phyloP scores from a whole-genome alignment of 2,113 vertebrate species.

The Heptranchias perlo region DNA sequence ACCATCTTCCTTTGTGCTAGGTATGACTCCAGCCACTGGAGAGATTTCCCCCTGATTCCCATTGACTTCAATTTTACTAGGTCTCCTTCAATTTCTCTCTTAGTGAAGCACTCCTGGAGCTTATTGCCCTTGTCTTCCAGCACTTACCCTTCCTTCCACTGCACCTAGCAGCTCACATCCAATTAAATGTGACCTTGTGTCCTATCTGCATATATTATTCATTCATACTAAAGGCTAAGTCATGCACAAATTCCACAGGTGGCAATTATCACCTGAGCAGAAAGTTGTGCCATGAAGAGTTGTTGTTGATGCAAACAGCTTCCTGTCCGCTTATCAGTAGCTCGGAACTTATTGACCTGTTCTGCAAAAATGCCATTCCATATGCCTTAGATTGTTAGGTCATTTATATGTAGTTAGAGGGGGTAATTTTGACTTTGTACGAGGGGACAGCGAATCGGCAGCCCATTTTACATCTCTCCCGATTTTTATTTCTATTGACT shows the following conservation, averaged over 20 bases:
- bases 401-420: neutral
- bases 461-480: neutral
- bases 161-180: neutral
- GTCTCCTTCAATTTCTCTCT: neutral
- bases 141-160: neutral
- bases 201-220: neutral
- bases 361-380: neutral
- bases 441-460: neutral
- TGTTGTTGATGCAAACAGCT: neutral
- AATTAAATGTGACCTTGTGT: neutral
- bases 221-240: neutral
- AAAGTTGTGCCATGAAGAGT: neutral
- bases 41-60: too few species aligned
- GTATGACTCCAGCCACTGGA: too few species aligned
- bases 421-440: neutral
- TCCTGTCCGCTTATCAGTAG: neutral
- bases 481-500: neutral
- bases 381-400: neutral
- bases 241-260: neutral
- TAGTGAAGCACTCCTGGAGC: neutral
- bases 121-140: neutral
- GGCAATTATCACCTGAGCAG: neutral
- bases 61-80: too few species aligned
- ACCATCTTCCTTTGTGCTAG: too few species aligned
- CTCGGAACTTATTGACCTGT: neutral